phyloP scores from a whole-genome alignment of 2,797 vertebrate species.

The Gambusia yucatana region DNA sequence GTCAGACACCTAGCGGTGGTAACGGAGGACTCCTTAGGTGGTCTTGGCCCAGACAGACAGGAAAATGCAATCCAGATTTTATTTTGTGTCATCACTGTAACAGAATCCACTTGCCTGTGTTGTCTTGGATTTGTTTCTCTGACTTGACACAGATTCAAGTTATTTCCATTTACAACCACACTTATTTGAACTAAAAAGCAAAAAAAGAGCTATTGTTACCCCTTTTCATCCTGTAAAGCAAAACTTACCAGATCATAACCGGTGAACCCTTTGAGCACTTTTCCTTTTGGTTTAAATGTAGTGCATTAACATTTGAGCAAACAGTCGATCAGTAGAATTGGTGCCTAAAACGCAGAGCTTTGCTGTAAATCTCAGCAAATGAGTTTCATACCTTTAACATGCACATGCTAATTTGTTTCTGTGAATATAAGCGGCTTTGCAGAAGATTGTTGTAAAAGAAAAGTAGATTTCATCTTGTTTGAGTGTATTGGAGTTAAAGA shows the following conservation, averaged over 20 bases:
- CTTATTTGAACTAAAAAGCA: background rate
- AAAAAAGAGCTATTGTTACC: background rate
- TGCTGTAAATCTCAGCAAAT: conserved; percentile 52
- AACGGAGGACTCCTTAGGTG: background rate
- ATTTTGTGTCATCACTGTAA: background rate
- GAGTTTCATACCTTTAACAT: conserved; percentile 41
- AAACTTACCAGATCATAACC: conserved; percentile 20
- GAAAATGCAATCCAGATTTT: conserved; percentile 2
- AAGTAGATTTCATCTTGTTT: conserved; percentile 16
- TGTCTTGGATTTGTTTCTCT: background rate
- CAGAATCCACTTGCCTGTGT: conserved; percentile 1
- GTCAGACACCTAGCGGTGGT: conserved; percentile 7
- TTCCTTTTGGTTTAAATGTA: conserved; percentile 36
- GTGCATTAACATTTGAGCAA: conserved; percentile 33
- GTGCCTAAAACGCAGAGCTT: conserved; percentile 74
- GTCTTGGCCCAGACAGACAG: conserved; percentile 5
- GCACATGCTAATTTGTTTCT: conserved; percentile 34
- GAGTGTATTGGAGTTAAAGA: conserved; percentile 41
- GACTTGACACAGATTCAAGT: background rate
- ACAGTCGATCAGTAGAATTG: conserved; percentile 47
- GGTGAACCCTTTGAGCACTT: conserved; percentile 35
- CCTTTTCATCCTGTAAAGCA: conserved; percentile 31
- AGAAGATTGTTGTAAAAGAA: conserved; percentile 25
- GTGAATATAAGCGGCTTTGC: conserved; percentile 24
- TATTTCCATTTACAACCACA: background rate